Evolutionary conservation across 1,140 invertebrate genomes (phyloP).

Genomic region (Aphidius ervi): DNA sequence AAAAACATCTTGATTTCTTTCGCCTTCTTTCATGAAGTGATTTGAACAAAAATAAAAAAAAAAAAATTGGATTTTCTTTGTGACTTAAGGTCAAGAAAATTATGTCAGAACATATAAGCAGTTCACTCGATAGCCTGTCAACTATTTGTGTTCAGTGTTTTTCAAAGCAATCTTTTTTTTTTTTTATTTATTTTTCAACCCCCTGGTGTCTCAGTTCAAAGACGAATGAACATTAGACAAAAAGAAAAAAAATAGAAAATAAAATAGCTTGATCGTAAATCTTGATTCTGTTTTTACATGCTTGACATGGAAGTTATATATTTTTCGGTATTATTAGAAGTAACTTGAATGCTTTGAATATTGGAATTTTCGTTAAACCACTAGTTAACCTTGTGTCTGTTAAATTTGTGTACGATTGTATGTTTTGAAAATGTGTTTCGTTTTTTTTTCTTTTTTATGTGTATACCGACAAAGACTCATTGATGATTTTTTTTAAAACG

Average conservation of each 20-base stretch:
- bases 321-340: constrained; percentile 35
- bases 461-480: no score
- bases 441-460: no score
- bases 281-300: constrained; percentile 44
- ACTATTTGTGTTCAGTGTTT: background rate
- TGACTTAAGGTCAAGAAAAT: background rate
- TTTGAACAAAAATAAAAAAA: no score
- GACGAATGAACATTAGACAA: constrained; percentile 6
- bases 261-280: constrained; percentile 41
- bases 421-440: background rate
- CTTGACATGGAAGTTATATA: constrained; percentile 34
- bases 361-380: constrained; percentile 39
- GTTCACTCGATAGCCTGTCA: background rate
- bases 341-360: constrained; percentile 35
- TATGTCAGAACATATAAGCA: constrained; percentile 5
- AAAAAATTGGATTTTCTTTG: no score
- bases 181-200: constrained; percentile 2
- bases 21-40: no score
- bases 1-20: no score
- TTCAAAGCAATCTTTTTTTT: background rate
- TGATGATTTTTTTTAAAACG: no score
- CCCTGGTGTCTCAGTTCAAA: background rate
- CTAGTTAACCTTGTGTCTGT: constrained; percentile 27
- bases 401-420: background rate
- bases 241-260: constrained; percentile 25